Evolutionary conservation across 2,113 vertebrate genomes (phyloP).

Genomic region (Perca flavescens): DNA sequence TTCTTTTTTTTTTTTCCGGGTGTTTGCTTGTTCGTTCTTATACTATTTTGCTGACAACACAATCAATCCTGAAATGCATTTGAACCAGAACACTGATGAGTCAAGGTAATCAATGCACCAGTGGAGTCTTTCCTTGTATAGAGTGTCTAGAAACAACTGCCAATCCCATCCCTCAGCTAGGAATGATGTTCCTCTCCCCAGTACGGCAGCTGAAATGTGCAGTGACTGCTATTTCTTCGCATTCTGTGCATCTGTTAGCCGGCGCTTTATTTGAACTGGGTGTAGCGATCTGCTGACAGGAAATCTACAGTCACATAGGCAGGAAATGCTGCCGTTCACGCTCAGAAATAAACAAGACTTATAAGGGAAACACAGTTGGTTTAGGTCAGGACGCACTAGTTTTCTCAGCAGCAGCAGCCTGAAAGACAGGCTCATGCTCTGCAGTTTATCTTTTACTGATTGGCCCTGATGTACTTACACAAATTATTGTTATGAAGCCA

Average conservation of each 20-base stretch:
- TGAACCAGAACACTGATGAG: neutral
- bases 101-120: neutral
- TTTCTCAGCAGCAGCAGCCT: neutral
- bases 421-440: neutral
- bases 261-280: slow-evolving; percentile 58
- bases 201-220: too few species aligned
- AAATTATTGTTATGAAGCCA: neutral
- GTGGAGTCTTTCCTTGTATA: neutral
- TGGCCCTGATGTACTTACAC: neutral
- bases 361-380: neutral
- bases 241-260: slow-evolving; percentile 19
- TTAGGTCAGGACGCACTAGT: neutral
- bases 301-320: slow-evolving; percentile 80
- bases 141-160: neutral
- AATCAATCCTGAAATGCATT: neutral
- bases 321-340: slow-evolving; percentile 82
- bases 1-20: neutral
- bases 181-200: neutral
- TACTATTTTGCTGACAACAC: neutral
- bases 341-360: slow-evolving; percentile 68
- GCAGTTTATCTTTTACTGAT: neutral
- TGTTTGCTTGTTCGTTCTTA: neutral
- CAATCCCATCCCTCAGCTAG: neutral
- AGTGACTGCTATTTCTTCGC: neutral
- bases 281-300: slow-evolving; percentile 75